Evolutionary conservation across 2,888 invertebrate species (phyloP).

Genomic region (Himalopsyche japonica): DNA sequence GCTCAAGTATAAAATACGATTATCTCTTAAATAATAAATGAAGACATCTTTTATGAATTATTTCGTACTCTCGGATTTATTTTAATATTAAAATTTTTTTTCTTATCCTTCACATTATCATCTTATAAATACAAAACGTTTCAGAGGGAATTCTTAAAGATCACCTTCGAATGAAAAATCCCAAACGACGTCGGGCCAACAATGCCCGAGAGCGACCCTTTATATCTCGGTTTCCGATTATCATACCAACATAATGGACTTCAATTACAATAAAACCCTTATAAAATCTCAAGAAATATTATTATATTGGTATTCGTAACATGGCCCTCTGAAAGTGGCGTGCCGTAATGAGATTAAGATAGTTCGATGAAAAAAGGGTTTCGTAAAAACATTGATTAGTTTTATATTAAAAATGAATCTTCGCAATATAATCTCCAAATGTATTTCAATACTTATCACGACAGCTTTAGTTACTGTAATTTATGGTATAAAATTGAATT

Average conservation of each 20-base stretch:
- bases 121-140: constrained; percentile 1
- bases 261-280: constrained; percentile 39
- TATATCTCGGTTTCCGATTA: constrained; percentile 28
- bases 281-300: constrained; percentile 32
- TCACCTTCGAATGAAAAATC: neutral
- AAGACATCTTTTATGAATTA: neutral
- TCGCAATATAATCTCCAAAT: too few relatives aligned
- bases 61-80: neutral
- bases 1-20: too few relatives aligned
- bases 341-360: neutral
- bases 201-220: constrained; percentile 10
- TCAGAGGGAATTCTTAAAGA: neutral
- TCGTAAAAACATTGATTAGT: too few relatives aligned
- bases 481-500: too few relatives aligned
- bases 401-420: too few relatives aligned
- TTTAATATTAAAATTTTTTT: neutral
- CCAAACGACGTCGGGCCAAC: neutral
- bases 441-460: too few relatives aligned
- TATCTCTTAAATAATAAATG: neutral
- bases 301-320: constrained; percentile 35
- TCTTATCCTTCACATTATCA: neutral
- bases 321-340: constrained; percentile 7
- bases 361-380: too few relatives aligned
- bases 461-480: too few relatives aligned
- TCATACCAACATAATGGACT: constrained; percentile 36